Percentiles rank a stretch among this genome's conserved stretches.
These are phyloP conservation scores for Grammomys surdaster DNA, from an alignment of 2,113 vertebrate genomes.

Conservation along the genomic window DNA sequence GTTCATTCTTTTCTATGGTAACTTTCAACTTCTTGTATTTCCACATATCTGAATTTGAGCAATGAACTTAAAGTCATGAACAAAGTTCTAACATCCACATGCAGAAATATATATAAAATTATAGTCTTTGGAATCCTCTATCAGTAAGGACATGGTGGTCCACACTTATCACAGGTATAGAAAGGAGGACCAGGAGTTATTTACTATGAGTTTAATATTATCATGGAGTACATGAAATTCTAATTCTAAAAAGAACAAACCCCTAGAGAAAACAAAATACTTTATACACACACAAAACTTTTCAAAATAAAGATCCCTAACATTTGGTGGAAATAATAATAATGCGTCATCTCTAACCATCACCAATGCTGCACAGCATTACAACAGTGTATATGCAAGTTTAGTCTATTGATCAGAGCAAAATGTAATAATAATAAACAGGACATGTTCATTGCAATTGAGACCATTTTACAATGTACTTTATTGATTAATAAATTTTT, in stretches of 20 bases:
- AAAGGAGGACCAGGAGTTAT: background rate
- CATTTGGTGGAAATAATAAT: background rate
- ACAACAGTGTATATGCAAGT: background rate
- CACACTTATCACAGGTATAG: background rate
- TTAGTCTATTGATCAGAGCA: background rate
- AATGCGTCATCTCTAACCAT: background rate
- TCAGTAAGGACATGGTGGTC: background rate
- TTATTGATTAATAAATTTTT: background rate
- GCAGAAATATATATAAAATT: background rate
- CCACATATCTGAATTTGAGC: background rate
- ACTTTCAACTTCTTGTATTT: background rate
- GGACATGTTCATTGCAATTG: background rate
- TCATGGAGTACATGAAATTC: too few species aligned
- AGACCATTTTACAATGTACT: background rate
- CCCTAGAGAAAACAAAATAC: background rate
- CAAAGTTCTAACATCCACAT: background rate
- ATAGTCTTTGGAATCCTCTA: background rate
- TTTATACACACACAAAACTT: background rate
- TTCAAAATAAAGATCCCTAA: background rate
- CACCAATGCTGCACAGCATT: background rate
- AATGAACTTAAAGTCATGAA: slow-evolving; percentile 6
- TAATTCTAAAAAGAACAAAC: background rate
- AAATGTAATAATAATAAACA: background rate
- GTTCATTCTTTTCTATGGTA: background rate
- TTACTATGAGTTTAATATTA: background rate